Conservation (phyloP, 2,797 vertebrate species). For the Parauchenoglanis ngamensis region DNA sequence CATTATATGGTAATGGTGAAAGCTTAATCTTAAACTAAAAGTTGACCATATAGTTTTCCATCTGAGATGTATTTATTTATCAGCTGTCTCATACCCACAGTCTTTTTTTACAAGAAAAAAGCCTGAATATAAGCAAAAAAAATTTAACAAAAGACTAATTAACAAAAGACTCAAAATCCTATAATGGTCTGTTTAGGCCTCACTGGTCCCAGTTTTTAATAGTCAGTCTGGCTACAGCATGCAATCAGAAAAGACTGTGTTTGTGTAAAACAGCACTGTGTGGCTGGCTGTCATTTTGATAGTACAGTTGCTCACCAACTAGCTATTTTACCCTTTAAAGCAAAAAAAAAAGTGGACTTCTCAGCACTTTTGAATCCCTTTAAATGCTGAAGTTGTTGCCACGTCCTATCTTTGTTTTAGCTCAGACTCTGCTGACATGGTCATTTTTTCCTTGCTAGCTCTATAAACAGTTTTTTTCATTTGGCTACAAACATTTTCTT, state of each 20-base stretch:
- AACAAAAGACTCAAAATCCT: neutral
- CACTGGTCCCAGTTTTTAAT: neutral
- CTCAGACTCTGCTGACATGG: neutral
- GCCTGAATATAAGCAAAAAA: neutral
- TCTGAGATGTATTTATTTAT: neutral
- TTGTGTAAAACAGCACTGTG: neutral
- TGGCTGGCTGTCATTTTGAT: neutral
- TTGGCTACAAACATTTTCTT: neutral
- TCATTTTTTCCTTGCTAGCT: neutral
- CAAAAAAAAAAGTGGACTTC: neutral
- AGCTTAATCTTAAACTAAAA: neutral
- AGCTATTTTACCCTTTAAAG: neutral
- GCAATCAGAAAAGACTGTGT: neutral
- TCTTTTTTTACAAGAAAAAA: neutral
- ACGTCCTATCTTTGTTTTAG: neutral
- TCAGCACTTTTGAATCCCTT: neutral
- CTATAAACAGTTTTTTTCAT: neutral
- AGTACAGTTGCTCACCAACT: too few relatives aligned
- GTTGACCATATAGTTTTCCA: neutral
- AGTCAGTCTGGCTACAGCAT: neutral
- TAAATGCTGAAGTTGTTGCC: neutral
- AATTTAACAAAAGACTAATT: neutral
- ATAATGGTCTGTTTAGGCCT: neutral
- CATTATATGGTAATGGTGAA: neutral
- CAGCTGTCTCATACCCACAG: neutral